Evolutionary conservation across 2,888 invertebrate species (phyloP).

Genomic region (Chelonus formosanus): DNA sequence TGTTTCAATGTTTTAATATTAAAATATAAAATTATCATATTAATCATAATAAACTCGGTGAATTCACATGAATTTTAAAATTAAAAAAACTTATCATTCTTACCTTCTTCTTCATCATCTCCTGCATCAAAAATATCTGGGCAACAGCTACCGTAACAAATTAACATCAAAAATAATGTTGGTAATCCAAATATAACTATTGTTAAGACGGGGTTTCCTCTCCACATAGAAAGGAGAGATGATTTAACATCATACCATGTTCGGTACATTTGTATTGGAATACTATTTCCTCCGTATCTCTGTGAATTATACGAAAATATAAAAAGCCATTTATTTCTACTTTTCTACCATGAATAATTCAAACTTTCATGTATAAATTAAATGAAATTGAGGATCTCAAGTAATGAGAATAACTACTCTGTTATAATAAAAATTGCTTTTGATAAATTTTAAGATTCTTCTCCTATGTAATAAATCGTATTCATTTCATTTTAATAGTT

Average conservation of each 20-base stretch:
- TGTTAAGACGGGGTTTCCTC: constrained; percentile 91
- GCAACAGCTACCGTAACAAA: constrained; percentile 96
- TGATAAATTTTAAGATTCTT: no score
- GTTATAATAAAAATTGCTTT: no score
- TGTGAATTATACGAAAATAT: constrained; percentile 57
- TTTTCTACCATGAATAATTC: no score
- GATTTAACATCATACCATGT: constrained; percentile 85
- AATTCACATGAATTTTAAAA: not conserved
- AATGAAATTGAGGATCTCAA: no score
- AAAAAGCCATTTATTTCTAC: no score
- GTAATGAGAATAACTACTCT: no score
- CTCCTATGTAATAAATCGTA: no score
- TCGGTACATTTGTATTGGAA: constrained; percentile 79
- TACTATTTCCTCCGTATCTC: constrained; percentile 87
- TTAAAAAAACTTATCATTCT: not conserved
- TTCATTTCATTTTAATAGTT: no score
- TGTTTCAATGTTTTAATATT: not conserved
- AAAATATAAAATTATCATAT: constrained; percentile 21
- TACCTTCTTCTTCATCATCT: constrained; percentile 76
- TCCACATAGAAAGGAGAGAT: constrained; percentile 86
- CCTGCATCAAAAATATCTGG: constrained; percentile 93
- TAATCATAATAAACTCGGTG: not conserved
- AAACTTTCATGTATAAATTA: no score
- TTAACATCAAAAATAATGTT: constrained; percentile 89
- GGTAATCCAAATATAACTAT: constrained; percentile 94